Percentiles rank a stretch among this genome's conserved stretches.
These are phyloP conservation scores for Sphaeramia orbicularis DNA, from an alignment of 2,797 vertebrate genomes.

Conservation along the genomic window DNA sequence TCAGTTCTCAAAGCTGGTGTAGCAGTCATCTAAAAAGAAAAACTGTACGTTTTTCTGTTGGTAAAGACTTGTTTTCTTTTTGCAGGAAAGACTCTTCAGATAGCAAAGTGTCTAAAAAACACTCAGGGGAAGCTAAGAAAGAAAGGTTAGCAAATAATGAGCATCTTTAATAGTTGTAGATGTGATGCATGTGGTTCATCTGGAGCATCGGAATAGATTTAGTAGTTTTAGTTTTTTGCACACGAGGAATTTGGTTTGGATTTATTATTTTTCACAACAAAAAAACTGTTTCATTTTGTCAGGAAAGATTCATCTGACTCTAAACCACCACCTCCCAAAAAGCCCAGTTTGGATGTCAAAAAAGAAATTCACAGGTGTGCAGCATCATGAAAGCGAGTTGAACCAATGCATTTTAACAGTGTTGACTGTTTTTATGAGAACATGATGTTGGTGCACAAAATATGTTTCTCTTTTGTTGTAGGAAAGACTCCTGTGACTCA, in stretches of 20 bases:
- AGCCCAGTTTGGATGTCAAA: constrained; percentile 71
- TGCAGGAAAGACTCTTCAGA: constrained; percentile 82
- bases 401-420: neutral
- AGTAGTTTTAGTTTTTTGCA: constrained; percentile 4
- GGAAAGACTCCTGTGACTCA: constrained; percentile 81
- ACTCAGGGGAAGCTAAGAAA: constrained; percentile 76
- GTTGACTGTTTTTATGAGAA: too few relatives aligned
- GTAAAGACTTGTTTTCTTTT: constrained; percentile 57
- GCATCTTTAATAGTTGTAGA: constrained; percentile 18
- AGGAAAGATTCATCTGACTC: constrained; percentile 82
- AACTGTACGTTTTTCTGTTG: neutral
- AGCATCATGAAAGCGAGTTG: constrained; percentile 18
- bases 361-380: constrained; percentile 85
- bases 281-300: constrained; percentile 62
- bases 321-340: constrained; percentile 67
- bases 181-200: neutral
- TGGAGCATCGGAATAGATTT: neutral
- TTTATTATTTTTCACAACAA: too few relatives aligned
- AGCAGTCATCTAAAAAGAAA: neutral
- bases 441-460: neutral
- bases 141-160: constrained; percentile 79
- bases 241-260: neutral
- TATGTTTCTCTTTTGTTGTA: constrained; percentile 48
- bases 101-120: constrained; percentile 78
- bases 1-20: neutral